These are phyloP conservation scores for Dryoscopus gambensis DNA, from an alignment of 2,113 vertebrate species.

Conservation along the genomic window DNA sequence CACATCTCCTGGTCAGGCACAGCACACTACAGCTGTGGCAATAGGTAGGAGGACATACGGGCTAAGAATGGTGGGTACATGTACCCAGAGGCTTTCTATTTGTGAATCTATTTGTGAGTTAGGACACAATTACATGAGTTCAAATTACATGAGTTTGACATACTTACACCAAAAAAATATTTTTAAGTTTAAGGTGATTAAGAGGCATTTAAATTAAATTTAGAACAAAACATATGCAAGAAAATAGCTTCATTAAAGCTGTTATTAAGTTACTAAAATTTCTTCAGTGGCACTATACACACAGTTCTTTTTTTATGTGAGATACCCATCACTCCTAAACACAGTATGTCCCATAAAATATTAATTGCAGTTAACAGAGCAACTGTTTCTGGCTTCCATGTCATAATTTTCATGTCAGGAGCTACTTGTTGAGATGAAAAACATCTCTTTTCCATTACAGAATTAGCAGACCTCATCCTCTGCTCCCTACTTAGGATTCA, in stretches of 20 bases:
- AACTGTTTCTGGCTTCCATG: not conserved
- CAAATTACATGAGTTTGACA: not conserved
- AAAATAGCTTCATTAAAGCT: not conserved
- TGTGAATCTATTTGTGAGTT: not conserved
- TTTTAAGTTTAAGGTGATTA: not conserved
- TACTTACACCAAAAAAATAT: not conserved
- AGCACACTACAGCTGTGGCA: not conserved
- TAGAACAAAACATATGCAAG: not conserved
- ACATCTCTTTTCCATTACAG: not conserved
- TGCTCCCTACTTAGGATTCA: not conserved
- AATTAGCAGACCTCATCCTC: not conserved
- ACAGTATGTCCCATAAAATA: not conserved
- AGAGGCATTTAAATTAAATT: not conserved
- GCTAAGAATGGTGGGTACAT: not conserved
- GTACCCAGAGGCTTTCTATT: not conserved
- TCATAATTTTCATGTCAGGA: not conserved
- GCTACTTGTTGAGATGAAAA: not conserved
- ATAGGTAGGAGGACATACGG: rapidly evolving
- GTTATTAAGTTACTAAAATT: not conserved
- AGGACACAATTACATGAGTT: not conserved
- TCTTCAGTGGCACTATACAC: not conserved
- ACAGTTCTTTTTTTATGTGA: not conserved
- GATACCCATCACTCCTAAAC: not conserved
- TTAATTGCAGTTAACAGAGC: not conserved
- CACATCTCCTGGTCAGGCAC: not conserved